Evolutionary conservation across 1,140 invertebrate species (phyloP), one percentile per base, ranked within the genome.

Genomic region (Diorhabda carinulata): DNA sequence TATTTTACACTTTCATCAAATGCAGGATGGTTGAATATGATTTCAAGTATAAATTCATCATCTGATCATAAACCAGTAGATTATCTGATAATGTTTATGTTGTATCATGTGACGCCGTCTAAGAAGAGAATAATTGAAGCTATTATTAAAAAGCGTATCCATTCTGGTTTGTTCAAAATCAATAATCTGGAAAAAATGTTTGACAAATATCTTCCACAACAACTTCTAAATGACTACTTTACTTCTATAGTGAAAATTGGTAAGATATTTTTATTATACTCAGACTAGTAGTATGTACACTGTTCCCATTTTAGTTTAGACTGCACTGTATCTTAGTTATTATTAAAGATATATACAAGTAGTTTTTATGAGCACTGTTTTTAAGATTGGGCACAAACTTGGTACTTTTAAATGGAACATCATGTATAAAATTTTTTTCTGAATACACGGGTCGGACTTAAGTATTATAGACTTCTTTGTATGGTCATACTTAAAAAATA

Each of bases 21-120:
- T 69, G 5, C 45, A 5, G 58, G 77, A 7, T 78, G 76, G 75
- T 72, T 79, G 43, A 74, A 68, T 62, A 58, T 76, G n/a, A 76
- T 79, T 57, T 70, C 70, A 5, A 74, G 44, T 61, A 73, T 78
- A 62, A 70, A 71, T 58, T 5, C 25, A 2, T 57, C 59, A 64
- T 68, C 43, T 60, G 74, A 77, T 66, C 74, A 76, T 62, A 84
- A 83, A 68, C 78, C 82, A 0, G 77, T 84, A 6, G 83, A 84
- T 74, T 74, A 83, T 8, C 69, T 84, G 8, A 73, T 84, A 64
- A 63, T 84, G 40, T 72, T 84, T 47, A 73, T 83, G 73, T 70
- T 84, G 2, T 80, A 83, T 66, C 72, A 80, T 6, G 76, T 77
- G 6, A 76, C 78, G 42, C 80, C 82, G 68, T 76, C 78, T 43